Evolutionary conservation across 1,140 invertebrate species (phyloP), one percentile per base, ranked within the genome.

Genomic region (Drosophila teissieri): DNA sequence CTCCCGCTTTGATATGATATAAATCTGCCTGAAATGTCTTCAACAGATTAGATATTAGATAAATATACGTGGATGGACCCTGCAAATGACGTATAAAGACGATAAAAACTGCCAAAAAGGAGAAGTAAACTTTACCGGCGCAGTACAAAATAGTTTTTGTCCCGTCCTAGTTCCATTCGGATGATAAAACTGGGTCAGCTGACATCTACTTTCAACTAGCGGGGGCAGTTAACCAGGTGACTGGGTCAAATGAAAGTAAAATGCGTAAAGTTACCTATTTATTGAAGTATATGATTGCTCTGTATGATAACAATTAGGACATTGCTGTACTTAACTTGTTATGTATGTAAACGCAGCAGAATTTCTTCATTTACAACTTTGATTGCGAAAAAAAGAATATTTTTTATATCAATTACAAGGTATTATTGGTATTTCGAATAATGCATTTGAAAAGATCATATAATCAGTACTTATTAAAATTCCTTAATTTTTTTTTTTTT

Each of bases 161-260:
- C 68, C 48, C 63, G 80, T 63, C 57, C 80, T 52, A 80, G 48
- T 68, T 84, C 49, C 17, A 52, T 46, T 73, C 8, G 46, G 46
- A 45, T 60, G 74, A 60, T 52, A 73, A 73, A 85, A 85, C 76
- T 79, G 73, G 80, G 80, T 84, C 80, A 84, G 68, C 80, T 55
- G 64, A 67, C 60, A 80, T 65, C 67, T 72, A 68, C 76, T 73
- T 55, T 73, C 54, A 65, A 62, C 61, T 75, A 56, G 15, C 31
- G 37, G 34, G 24, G 31, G 45, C 49, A 46, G 48, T 34, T 40
- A 51, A 40, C 22, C 60, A 63, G 49, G 60, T 63, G 54, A 54
- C 48, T 63, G 39, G 60, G 60, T 14, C 60, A 19, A 63, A 36
- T 34, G 51, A 54, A 54, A 44, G 49, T 44, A 53, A 51, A 51